phyloP scores from a whole-genome alignment of 2,113 vertebrate species.

The Archilochus colubris region DNA sequence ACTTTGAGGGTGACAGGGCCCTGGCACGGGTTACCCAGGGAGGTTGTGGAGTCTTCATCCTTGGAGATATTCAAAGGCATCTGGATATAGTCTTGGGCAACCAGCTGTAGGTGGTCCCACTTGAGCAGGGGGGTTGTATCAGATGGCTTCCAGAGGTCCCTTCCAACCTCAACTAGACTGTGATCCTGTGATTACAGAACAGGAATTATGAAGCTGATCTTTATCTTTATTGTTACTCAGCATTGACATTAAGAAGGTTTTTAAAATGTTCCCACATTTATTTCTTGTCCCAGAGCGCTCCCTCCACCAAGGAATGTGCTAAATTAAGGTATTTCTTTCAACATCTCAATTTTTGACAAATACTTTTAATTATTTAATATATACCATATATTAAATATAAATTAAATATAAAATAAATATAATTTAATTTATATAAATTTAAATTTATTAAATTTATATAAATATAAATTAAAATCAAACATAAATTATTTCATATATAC shows the following conservation, averaged over 20 bases:
- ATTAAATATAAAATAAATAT: too few species aligned
- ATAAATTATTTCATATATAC: too few species aligned
- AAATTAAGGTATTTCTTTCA: background rate
- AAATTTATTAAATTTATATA: too few species aligned
- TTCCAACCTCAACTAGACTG: background rate
- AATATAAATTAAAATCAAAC: too few species aligned
- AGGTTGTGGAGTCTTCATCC: background rate
- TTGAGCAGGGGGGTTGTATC: background rate
- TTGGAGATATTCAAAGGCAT: background rate
- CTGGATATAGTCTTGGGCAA: background rate
- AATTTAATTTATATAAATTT: too few species aligned
- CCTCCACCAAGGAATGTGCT: background rate
- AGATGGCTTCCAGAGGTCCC: background rate
- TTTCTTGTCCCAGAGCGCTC: background rate
- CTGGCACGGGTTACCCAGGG: background rate
- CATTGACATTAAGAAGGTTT: background rate
- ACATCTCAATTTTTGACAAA: background rate
- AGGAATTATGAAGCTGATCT: background rate
- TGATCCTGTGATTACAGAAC: background rate
- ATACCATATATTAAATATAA: too few species aligned
- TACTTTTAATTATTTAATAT: background rate
- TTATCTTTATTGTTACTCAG: background rate
- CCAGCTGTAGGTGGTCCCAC: background rate
- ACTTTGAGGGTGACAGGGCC: rapidly evolving
- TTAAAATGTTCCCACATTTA: background rate